Evolutionary conservation across 2,888 invertebrate species (phyloP).

Genomic region (Dorcus hopei): DNA sequence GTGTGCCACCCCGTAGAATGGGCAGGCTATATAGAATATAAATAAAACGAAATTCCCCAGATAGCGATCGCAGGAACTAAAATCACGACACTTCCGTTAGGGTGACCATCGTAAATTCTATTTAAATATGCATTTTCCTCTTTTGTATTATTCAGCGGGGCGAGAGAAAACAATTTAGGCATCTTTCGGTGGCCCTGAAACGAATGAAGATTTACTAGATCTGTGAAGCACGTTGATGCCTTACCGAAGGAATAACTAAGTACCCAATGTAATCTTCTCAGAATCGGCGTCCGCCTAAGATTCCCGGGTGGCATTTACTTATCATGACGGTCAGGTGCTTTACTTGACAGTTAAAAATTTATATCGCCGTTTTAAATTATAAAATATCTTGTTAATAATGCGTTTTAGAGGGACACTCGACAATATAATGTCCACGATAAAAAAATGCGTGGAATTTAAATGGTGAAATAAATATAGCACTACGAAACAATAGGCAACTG

Average conservation of each 20-base stretch:
- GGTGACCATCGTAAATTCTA: constrained; percentile 27
- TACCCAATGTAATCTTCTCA: constrained; percentile 7
- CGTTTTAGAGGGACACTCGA: background rate
- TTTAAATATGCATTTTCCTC: constrained; percentile 17
- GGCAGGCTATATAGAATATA: constrained; percentile 13
- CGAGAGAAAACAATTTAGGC: constrained; percentile 14
- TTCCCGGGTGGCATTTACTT: constrained; percentile 31
- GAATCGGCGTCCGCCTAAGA: constrained; percentile 3
- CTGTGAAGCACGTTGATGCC: constrained; percentile 7
- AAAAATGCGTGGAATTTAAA: constrained; percentile 12
- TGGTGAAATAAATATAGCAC: constrained; percentile 15
- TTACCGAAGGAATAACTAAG: constrained; percentile 11
- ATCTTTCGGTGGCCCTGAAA: constrained; percentile 4
- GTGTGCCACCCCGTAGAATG: constrained; percentile 15
- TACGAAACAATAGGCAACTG: constrained; percentile 26
- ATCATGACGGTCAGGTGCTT: constrained; percentile 31
- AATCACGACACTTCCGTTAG: constrained; percentile 27
- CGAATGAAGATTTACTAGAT: constrained; percentile 6
- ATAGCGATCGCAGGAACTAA: constrained; percentile 24
- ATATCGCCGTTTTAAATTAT: constrained; percentile 16
- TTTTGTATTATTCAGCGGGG: constrained; percentile 9
- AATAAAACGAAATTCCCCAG: constrained; percentile 19
- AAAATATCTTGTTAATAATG: background rate
- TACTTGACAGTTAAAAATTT: constrained; percentile 27
- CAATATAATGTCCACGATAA: background rate